Percentiles rank a stretch among this genome's conserved stretches.
These are phyloP conservation scores for Harlomillsia oculata DNA, from an alignment of 1,140 invertebrate species.

Conservation along the genomic window DNA sequence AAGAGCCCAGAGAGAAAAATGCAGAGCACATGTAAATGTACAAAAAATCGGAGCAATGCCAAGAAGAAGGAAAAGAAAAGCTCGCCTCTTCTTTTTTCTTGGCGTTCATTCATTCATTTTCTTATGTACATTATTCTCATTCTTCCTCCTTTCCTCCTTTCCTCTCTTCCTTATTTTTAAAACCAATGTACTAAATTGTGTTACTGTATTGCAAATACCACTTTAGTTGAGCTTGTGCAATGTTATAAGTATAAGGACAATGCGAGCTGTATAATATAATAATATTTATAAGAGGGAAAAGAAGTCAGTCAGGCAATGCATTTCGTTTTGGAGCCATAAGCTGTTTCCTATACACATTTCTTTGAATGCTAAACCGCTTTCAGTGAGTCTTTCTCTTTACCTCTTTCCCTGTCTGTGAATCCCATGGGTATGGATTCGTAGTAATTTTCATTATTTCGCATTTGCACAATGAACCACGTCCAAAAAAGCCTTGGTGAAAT, in stretches of 20 bases:
- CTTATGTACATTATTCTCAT: conserved; percentile 5
- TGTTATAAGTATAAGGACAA: too few species aligned
- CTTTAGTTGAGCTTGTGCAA: too few species aligned
- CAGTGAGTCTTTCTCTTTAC: not conserved
- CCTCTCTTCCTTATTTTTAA: not conserved
- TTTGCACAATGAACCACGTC: conserved; percentile 24
- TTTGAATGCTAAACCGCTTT: too few species aligned
- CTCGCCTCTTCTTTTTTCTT: not conserved
- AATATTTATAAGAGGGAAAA: too few species aligned
- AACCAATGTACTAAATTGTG: too few species aligned
- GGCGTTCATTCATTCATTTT: conserved; percentile 11
- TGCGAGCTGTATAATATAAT: too few species aligned
- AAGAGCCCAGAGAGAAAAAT: not conserved
- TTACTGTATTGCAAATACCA: too few species aligned
- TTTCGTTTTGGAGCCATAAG: too few species aligned
- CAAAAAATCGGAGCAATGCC: conserved; percentile 5
- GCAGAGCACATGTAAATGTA: conserved; percentile 1
- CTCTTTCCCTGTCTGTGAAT: conserved; percentile 8
- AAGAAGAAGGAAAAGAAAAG: conserved; percentile 8
- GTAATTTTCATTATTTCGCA: conserved; percentile 30
- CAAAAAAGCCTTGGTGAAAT: conserved; percentile 17
- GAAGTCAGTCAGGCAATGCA: too few species aligned
- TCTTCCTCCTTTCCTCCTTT: too few species aligned
- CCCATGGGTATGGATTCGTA: conserved; percentile 25
- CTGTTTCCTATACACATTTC: too few species aligned